A percentile compares a stretch with the other conserved stretches of the same genome.
Conservation (phyloP, 2,888 invertebrate genomes). For the Lamellibrachia satsuma region DNA sequence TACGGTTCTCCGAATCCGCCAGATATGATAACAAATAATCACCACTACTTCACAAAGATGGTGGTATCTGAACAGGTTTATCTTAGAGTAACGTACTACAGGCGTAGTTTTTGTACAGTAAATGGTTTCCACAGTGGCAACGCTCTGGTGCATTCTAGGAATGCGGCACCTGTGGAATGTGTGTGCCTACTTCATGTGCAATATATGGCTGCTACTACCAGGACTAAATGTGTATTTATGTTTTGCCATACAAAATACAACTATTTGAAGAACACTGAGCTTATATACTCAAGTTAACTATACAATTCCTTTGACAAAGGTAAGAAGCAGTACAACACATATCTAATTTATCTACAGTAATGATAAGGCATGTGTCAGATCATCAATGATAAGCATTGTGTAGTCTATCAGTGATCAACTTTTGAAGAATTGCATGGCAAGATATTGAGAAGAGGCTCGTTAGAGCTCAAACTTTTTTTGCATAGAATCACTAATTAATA, state of each 20-base stretch:
- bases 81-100: neutral
- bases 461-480: neutral
- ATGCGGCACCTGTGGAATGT: neutral
- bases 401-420: neutral
- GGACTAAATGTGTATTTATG: neutral
- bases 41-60: no score
- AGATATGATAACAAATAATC: no score
- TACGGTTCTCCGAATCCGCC: neutral
- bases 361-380: neutral
- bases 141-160: neutral
- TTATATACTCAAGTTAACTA: neutral
- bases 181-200: neutral
- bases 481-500: neutral
- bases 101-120: neutral
- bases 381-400: neutral
- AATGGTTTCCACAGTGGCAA: neutral
- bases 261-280: neutral
- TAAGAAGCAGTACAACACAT: neutral
- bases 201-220: neutral
- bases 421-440: neutral
- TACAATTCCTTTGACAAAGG: neutral
- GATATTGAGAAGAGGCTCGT: neutral
- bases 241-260: neutral
- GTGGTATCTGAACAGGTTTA: neutral
- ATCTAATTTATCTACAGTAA: neutral